Evolutionary conservation across 2,113 vertebrate species (phyloP).

Genomic region (Genyomyrus donnyi): DNA sequence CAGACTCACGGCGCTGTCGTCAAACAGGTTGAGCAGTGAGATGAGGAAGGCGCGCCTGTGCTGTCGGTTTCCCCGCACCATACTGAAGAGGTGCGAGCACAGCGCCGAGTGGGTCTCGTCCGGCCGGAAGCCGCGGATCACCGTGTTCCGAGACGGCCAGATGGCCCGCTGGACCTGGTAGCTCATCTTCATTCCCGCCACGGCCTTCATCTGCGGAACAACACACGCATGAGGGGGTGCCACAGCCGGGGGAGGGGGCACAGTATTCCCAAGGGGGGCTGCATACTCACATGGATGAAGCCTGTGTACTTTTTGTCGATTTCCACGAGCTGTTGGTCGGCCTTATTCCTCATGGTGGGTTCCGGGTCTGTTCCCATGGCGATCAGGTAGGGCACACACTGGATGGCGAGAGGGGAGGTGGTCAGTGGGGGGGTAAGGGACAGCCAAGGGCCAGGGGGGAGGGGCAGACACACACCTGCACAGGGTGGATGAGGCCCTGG

Average conservation of each 20-base stretch:
- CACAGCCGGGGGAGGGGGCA: background rate
- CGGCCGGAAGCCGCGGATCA: slow-evolving; percentile 86
- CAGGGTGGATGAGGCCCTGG: slow-evolving; percentile 95
- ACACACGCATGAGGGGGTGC: background rate
- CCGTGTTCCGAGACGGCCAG: slow-evolving; percentile 61
- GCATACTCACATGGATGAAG: slow-evolving; percentile 88
- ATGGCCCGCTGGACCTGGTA: slow-evolving; percentile 94
- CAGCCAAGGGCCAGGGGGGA: background rate
- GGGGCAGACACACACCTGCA: slow-evolving; percentile 69
- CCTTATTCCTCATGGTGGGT: slow-evolving; percentile 92
- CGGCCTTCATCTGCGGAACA: slow-evolving; percentile 89
- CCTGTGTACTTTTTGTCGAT: slow-evolving; percentile 99
- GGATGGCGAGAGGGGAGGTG: slow-evolving; percentile 29
- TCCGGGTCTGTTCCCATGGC: slow-evolving; percentile 98
- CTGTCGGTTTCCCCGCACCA: slow-evolving; percentile 94
- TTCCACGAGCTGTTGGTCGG: slow-evolving; percentile 93
- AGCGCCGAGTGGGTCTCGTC: slow-evolving; percentile 81
- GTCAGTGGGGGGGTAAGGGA: background rate
- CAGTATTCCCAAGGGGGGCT: background rate
- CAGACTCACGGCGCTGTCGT: slow-evolving; percentile 86
- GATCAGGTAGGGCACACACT: slow-evolving; percentile 98
- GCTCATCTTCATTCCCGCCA: slow-evolving; percentile 99
- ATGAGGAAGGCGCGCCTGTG: slow-evolving; percentile 94
- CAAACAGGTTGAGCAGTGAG: slow-evolving; percentile 93
- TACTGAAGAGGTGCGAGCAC: slow-evolving; percentile 90